phyloP scores from a whole-genome alignment of 2,797 vertebrate genomes.

The Chelidonichthys spinosus region DNA sequence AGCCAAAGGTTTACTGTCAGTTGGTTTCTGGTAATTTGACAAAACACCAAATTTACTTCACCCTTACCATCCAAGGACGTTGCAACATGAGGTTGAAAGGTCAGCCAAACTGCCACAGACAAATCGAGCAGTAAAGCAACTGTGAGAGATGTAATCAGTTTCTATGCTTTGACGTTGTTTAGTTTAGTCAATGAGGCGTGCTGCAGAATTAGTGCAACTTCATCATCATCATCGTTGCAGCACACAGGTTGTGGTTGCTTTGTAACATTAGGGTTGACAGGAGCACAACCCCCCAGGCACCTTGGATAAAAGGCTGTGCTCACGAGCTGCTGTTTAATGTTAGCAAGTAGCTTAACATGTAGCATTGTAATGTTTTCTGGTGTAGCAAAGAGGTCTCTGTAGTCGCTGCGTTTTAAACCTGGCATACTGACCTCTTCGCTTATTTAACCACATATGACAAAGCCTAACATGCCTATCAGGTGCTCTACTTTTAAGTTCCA shows the following conservation, averaged over 20 bases:
- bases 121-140: background rate
- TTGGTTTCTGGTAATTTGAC: background rate
- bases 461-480: background rate
- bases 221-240: background rate
- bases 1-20: background rate
- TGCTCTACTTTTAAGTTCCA: background rate
- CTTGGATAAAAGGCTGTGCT: too few relatives aligned
- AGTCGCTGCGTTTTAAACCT: background rate
- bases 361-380: background rate
- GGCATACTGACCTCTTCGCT: background rate
- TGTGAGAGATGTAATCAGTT: background rate
- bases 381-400: background rate
- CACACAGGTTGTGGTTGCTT: background rate
- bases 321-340: background rate
- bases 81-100: background rate
- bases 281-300: too few relatives aligned
- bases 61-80: background rate
- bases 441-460: background rate
- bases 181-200: background rate
- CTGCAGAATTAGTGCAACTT: background rate
- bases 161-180: background rate
- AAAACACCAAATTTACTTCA: background rate
- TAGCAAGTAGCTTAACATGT: background rate
- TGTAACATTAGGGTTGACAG: too few relatives aligned
- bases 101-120: background rate